Evolutionary conservation across 1,140 invertebrate genomes (phyloP).

Genomic region (Aphelenchoides avenae): DNA sequence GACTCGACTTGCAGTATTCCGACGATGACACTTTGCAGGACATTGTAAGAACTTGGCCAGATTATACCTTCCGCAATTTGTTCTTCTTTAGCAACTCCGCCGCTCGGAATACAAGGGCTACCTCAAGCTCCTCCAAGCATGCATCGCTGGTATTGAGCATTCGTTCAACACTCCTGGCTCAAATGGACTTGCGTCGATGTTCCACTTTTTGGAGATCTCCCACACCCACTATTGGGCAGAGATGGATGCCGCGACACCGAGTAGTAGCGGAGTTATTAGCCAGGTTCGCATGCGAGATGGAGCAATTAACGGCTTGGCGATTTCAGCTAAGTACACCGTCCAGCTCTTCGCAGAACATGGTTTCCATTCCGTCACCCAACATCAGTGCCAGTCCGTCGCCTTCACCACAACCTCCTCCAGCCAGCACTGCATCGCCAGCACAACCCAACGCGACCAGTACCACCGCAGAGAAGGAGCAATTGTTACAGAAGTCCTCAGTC

Average conservation of each 20-base stretch:
- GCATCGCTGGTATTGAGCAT: slow-evolving; percentile 81
- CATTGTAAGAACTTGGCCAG: no score
- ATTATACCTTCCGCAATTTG: no score
- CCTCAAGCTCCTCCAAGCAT: slow-evolving; percentile 81
- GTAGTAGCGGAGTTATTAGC: slow-evolving; percentile 56
- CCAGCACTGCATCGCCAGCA: slow-evolving; percentile 1
- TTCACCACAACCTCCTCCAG: slow-evolving; percentile 2
- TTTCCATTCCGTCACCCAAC: neutral
- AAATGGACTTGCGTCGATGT: slow-evolving; percentile 84
- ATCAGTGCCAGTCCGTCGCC: slow-evolving; percentile 1
- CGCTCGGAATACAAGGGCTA: slow-evolving; percentile 92
- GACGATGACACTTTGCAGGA: slow-evolving; percentile 91
- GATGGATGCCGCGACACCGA: slow-evolving; percentile 35
- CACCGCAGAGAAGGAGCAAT: neutral
- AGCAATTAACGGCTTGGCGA: slow-evolving; percentile 7
- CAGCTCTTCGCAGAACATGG: slow-evolving; percentile 32
- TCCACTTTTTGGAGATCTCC: slow-evolving; percentile 81
- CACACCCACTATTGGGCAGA: slow-evolving; percentile 97
- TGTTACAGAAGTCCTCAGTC: slow-evolving; percentile 1
- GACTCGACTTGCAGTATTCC: slow-evolving; percentile 84
- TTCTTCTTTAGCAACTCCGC: slow-evolving; percentile 74
- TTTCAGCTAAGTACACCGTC: slow-evolving; percentile 49
- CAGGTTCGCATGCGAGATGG: slow-evolving; percentile 41
- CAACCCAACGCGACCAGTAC: neutral
- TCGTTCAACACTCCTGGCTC: slow-evolving; percentile 87